Evolutionary conservation across 2,113 vertebrate species (phyloP).

Genomic region (Pygathrix nemaeus): DNA sequence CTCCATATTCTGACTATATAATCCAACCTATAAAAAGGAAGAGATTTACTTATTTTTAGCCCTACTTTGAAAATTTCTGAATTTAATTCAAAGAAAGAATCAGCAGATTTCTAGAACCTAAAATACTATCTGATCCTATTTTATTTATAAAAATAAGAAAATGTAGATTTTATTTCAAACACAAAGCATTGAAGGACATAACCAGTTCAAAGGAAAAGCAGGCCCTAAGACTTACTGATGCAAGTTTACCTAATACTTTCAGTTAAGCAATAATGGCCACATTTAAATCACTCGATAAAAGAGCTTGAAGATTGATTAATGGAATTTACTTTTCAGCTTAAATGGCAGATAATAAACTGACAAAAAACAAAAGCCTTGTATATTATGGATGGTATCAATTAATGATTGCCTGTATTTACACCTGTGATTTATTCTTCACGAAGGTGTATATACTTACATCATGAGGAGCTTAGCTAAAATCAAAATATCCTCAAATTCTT

Average conservation of each 20-base stretch:
- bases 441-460: neutral
- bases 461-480: neutral
- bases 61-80: constrained; percentile 50
- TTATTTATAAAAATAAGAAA: constrained; percentile 51
- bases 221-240: neutral
- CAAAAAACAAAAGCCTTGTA: neutral
- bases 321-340: constrained; percentile 17
- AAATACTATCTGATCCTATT: neutral
- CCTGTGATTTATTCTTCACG: constrained; percentile 3
- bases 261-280: neutral
- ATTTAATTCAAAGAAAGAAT: constrained; percentile 36
- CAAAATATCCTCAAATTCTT: constrained; percentile 27
- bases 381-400: neutral
- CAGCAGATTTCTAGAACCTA: neutral
- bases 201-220: neutral
- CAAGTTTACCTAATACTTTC: neutral
- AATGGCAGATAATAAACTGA: neutral
- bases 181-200: neutral
- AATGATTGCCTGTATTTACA: neutral
- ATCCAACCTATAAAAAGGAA: constrained; percentile 20
- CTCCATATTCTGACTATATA: neutral
- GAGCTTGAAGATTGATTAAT: neutral
- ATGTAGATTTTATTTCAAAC: constrained; percentile 40
- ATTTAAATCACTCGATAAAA: neutral
- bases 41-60: neutral